These are phyloP conservation scores for Umimayanthus kanabou DNA, from an alignment of 92 coral and sea anemone genomes.

Conservation along the genomic window DNA sequence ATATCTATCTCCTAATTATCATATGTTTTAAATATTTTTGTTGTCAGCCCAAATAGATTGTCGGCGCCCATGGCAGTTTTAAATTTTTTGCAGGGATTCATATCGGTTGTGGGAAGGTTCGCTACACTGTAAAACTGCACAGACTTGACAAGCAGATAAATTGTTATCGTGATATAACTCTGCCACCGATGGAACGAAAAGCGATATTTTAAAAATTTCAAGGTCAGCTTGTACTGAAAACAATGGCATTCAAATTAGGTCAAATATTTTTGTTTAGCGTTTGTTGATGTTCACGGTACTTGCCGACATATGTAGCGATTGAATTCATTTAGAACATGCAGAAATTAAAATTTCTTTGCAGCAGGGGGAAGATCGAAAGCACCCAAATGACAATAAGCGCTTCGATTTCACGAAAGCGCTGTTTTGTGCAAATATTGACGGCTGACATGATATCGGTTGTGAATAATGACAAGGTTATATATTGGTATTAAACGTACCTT, in stretches of 20 bases:
- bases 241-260: conserved; percentile 34
- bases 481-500: conserved; percentile 4
- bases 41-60: too few species aligned
- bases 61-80: too few species aligned
- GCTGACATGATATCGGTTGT: neutral
- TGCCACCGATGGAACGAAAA: neutral
- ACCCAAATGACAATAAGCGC: neutral
- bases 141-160: neutral
- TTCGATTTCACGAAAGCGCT: neutral
- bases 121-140: neutral
- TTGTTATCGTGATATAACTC: neutral
- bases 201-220: conserved; percentile 15
- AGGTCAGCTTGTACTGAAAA: neutral
- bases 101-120: too few species aligned
- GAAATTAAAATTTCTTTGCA: neutral
- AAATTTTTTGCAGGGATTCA: too few species aligned
- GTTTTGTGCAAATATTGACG: neutral
- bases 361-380: neutral
- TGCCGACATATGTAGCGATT: neutral
- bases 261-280: neutral
- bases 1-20: too few species aligned
- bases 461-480: conserved; percentile 27
- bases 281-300: neutral
- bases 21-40: too few species aligned
- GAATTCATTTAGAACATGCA: neutral